Evolutionary conservation across 2,888 invertebrate species (phyloP), one percentile per base, ranked within the genome.

Genomic region (Prostheceraeus crozeri): DNA sequence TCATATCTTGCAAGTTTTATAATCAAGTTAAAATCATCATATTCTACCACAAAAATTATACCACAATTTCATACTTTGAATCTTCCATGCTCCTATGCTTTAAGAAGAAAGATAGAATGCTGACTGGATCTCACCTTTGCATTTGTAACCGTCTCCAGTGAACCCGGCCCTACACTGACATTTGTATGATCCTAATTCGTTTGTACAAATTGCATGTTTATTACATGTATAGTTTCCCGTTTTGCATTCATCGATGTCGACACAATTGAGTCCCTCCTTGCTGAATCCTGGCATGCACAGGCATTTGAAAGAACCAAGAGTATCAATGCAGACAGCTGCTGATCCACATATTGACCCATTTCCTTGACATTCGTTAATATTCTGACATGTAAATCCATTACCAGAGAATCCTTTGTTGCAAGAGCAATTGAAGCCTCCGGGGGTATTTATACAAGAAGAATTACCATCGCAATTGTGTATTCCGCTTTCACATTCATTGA

Each of bases 381-480:
- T 36, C 19, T 21, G 48, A 52, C 55, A 55, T 2, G 16, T n/a
- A 23, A n/a, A 21, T 2, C 55, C 55, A 23, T 55, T 36, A 21
- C 55, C 55, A 11, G 11, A 2, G 55, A 54, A 55, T 2, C 55
- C 55, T 27, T 46, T 14, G 19, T 23, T 35, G 14, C 55, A 55
- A 2, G n/a, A 11, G 21, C 55, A 55, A 6, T 14, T 14, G 21
- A 19, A 55, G 8, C 36, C 30, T 14, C 55, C 55, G 1, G 14
- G 55, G 11, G 55, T 55, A 36, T 55, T 46, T 8, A 16, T 52
- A 36, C 55, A 55, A 8, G 2, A 25, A 21, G 55, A 33, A 55
- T 55, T 52, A 23, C 21, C n/a, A 23, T 23, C 23, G 52, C 55
- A 55, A 14, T 23, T 2, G 4, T 35, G 19, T 25, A 45, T 19